A percentile compares a stretch with the other conserved stretches of the same genome.
phyloP scores from a whole-genome alignment of 2,113 vertebrate species.

The Rhombomys opimus region DNA sequence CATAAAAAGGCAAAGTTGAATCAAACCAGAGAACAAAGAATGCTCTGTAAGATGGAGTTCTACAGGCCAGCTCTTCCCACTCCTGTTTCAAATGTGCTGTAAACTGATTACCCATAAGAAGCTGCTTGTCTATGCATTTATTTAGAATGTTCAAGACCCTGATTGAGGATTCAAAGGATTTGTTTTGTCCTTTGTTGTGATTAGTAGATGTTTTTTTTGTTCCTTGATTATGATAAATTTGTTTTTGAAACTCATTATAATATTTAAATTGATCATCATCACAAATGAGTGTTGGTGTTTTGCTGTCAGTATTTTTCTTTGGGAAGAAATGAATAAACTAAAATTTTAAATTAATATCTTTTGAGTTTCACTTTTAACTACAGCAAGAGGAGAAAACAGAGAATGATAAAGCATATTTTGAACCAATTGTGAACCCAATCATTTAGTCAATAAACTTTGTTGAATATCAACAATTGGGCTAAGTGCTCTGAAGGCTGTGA shows the following conservation, averaged over 20 bases:
- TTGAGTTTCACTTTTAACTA: conserved; percentile 53
- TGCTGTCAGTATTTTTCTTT: conserved; percentile 44
- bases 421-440: conserved; percentile 51
- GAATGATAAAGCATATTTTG: conserved; percentile 64
- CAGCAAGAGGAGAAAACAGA: neutral
- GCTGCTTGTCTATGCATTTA: neutral
- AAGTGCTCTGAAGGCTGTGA: neutral
- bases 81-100: conserved; percentile 22
- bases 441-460: conserved; percentile 62
- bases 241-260: conserved; percentile 65
- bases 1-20: neutral
- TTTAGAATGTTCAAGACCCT: conserved; percentile 28
- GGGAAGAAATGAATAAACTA: conserved; percentile 60
- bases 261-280: conserved; percentile 67
- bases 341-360: conserved; percentile 32
- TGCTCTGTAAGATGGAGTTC: neutral
- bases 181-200: conserved; percentile 41
- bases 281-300: conserved; percentile 40
- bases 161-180: conserved; percentile 25
- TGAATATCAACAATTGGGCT: conserved; percentile 15
- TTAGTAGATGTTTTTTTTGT: conserved; percentile 48
- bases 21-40: neutral
- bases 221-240: conserved; percentile 68
- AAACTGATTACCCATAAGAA: neutral
- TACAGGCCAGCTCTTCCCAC: neutral